Conservation (phyloP, 2,113 vertebrate genomes). For the Archilochus colubris region DNA sequence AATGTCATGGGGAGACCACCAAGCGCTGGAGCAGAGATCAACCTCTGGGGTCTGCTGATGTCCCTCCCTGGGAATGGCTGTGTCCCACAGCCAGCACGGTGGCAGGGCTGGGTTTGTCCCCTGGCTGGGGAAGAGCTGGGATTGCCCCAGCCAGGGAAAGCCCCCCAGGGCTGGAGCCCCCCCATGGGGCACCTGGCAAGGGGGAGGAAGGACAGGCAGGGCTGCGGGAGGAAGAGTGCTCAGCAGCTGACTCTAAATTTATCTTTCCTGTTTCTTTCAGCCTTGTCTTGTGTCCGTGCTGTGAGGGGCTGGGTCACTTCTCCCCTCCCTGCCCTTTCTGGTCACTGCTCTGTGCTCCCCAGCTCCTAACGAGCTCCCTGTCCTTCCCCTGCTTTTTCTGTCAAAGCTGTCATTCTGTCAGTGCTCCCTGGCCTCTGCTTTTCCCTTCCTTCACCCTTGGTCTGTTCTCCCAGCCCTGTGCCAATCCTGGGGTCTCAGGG, state of each 20-base stretch:
- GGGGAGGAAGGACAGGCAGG: background rate
- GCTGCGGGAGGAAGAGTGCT: slow-evolving; percentile 33
- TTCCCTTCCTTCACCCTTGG: background rate
- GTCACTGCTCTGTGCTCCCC: background rate
- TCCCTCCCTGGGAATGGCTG: no score
- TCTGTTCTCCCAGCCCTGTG: background rate
- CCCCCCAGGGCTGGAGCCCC: background rate
- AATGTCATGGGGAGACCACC: background rate
- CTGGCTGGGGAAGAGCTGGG: background rate
- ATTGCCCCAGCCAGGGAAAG: background rate
- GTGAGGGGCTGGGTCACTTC: background rate
- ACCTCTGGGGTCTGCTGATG: background rate
- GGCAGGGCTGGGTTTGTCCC: background rate
- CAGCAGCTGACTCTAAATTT: slow-evolving; percentile 36
- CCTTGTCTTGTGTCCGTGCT: fast-evolving
- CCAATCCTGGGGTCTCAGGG: background rate
- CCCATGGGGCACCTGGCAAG: fast-evolving
- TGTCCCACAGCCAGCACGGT: background rate
- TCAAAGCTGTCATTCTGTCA: background rate
- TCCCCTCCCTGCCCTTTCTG: background rate
- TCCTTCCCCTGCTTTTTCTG: background rate
- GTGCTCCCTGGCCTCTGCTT: background rate
- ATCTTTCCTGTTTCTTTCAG: slow-evolving; percentile 52
- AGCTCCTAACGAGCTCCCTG: background rate
- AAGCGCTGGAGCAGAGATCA: background rate